These are phyloP conservation scores for Labrus mixtus DNA, from an alignment of 2,113 vertebrate species.

Conservation along the genomic window DNA sequence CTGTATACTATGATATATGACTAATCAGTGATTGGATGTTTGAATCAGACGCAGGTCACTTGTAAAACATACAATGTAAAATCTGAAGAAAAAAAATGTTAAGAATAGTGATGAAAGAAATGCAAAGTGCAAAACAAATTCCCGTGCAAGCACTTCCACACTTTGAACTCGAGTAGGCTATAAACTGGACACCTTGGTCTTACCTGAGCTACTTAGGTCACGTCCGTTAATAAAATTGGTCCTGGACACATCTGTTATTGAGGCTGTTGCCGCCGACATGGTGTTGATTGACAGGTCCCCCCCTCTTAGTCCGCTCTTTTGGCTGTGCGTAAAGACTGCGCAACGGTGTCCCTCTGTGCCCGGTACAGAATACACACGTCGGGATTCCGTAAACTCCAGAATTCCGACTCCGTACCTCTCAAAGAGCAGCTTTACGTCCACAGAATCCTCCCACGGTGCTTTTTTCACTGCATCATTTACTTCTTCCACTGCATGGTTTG, in stretches of 20 bases:
- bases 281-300: conserved; percentile 27
- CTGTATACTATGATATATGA: not conserved
- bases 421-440: conserved; percentile 15
- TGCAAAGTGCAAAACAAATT: conserved; percentile 9
- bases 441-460: conserved; percentile 26
- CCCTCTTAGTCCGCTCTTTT: not conserved
- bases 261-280: conserved; percentile 82
- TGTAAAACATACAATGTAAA: too few species aligned
- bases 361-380: conserved; percentile 20
- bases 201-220: conserved; percentile 81
- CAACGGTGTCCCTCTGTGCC: conserved; percentile 26
- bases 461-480: not conserved
- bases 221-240: conserved; percentile 48
- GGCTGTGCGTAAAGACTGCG: conserved; percentile 56
- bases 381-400: not conserved
- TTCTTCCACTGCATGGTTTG: conserved; percentile 5
- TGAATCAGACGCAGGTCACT: too few species aligned
- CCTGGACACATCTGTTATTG: conserved; percentile 73
- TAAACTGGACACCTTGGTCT: conserved; percentile 9
- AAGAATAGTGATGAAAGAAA: not conserved
- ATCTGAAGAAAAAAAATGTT: too few species aligned
- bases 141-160: not conserved
- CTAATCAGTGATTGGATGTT: not conserved
- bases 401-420: conserved; percentile 1
- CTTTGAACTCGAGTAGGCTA: not conserved